phyloP scores from a whole-genome alignment of 2,888 invertebrate genomes.

The Drosophila emarginata region DNA sequence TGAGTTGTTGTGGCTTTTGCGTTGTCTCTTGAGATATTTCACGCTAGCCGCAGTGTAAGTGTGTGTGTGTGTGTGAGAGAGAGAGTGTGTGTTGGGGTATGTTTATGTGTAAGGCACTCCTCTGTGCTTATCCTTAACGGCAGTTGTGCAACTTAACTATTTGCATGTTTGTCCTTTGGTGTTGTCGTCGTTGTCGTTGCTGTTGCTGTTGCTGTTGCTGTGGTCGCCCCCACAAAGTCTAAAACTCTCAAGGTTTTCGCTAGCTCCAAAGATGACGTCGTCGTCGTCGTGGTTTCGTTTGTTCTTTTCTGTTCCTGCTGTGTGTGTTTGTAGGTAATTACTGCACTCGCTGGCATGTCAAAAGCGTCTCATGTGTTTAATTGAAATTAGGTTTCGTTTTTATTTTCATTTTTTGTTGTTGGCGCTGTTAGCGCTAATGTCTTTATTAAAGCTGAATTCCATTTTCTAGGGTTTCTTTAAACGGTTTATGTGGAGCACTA shows the following conservation, averaged over 20 bases:
- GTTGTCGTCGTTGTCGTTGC: neutral
- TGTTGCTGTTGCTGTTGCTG: slow-evolving; percentile 22
- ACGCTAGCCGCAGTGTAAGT: slow-evolving; percentile 34
- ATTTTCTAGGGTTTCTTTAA: neutral
- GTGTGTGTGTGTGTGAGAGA: slow-evolving; percentile 13
- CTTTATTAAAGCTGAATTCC: slow-evolving; percentile 41
- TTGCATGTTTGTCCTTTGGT: slow-evolving; percentile 68
- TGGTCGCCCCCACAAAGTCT: slow-evolving; percentile 6
- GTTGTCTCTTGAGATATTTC: slow-evolving; percentile 76
- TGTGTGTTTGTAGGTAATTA: slow-evolving; percentile 50
- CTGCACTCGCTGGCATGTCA: slow-evolving; percentile 32
- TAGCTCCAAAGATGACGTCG: slow-evolving; percentile 61
- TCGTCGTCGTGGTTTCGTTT: slow-evolving; percentile 4
- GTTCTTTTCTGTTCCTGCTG: neutral
- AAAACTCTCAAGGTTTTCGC: slow-evolving; percentile 23
- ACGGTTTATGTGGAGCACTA: slow-evolving; percentile 18
- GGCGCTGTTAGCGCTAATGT: slow-evolving; percentile 33
- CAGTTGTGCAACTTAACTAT: slow-evolving; percentile 72
- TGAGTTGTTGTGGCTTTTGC: slow-evolving; percentile 46
- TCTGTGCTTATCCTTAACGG: slow-evolving; percentile 71
- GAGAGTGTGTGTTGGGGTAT: slow-evolving; percentile 1
- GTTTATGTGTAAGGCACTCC: slow-evolving; percentile 52
- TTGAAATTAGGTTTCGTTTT: slow-evolving; percentile 44
- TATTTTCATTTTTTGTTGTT: neutral
- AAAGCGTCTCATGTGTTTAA: slow-evolving; percentile 47